Percentiles rank a stretch among this genome's conserved stretches.
phyloP scores from a whole-genome alignment of 2,888 invertebrate genomes.

The Platycheirus albimanus region DNA sequence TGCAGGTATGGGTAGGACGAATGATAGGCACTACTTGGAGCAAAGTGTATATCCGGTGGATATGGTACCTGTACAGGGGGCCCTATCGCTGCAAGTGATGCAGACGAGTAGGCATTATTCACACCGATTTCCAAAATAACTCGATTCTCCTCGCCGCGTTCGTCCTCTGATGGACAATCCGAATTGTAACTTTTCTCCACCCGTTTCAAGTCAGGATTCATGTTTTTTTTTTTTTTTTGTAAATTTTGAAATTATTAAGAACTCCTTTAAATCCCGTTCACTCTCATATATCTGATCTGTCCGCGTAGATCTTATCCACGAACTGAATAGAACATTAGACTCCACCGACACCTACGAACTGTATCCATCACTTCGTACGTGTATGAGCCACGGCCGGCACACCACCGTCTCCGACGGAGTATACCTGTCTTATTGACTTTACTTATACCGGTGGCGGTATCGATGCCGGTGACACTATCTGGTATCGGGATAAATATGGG shows the following conservation, averaged over 20 bases:
- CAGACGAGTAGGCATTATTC: slow-evolving; percentile 31
- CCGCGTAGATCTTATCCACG: slow-evolving; percentile 48
- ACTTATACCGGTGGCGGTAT: slow-evolving; percentile 3
- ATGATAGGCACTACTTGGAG: slow-evolving; percentile 24
- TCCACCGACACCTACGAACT: slow-evolving; percentile 28
- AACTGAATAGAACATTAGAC: slow-evolving; percentile 50
- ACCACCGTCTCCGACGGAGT: slow-evolving; percentile 6
- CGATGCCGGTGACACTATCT: slow-evolving; percentile 25
- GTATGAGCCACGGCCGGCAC: slow-evolving; percentile 36
- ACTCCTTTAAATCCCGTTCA: slow-evolving; percentile 39
- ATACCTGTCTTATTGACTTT: slow-evolving; percentile 66
- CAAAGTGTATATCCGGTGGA: slow-evolving; percentile 50
- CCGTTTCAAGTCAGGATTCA: slow-evolving; percentile 51
- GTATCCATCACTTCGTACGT: too few species aligned
- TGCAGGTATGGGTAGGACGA: slow-evolving; percentile 53
- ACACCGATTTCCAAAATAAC: slow-evolving; percentile 65
- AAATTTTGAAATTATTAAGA: background rate
- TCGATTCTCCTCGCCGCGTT: slow-evolving; percentile 53
- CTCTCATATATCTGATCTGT: slow-evolving; percentile 40
- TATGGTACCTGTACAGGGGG: slow-evolving; percentile 47
- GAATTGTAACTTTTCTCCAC: slow-evolving; percentile 51
- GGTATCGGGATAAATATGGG: slow-evolving; percentile 57
- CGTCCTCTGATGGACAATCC: slow-evolving; percentile 59
- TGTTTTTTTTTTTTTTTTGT: slow-evolving; percentile 6
- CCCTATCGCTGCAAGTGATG: slow-evolving; percentile 26